phyloP scores from a whole-genome alignment of 2,797 vertebrate genomes.

The Tenualosa ilisha region DNA sequence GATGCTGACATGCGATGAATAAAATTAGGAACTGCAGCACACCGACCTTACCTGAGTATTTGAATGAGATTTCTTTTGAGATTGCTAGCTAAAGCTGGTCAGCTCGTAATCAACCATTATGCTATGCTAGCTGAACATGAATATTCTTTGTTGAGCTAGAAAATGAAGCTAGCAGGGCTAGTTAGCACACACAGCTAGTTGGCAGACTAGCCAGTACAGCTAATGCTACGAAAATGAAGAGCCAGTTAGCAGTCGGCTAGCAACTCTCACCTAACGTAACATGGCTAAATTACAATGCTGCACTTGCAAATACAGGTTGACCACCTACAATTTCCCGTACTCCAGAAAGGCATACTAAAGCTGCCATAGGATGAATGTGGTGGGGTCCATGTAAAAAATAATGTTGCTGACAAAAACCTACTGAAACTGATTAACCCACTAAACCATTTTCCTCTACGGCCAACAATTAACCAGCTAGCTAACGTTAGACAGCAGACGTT shows the following conservation, averaged over 20 bases:
- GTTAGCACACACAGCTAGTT: constrained; percentile 18
- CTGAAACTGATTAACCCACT: constrained; percentile 14
- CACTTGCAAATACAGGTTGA: background rate
- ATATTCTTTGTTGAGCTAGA: constrained; percentile 4
- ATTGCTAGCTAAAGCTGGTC: background rate
- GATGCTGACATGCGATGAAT: constrained; percentile 8
- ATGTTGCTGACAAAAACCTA: background rate
- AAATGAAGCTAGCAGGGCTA: background rate
- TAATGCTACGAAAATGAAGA: background rate
- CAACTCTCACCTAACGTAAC: constrained; percentile 1
- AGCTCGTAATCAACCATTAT: background rate
- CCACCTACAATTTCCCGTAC: background rate
- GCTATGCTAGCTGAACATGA: constrained; percentile 13
- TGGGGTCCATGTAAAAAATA: background rate
- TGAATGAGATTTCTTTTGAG: constrained; percentile 2
- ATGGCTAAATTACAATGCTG: constrained; percentile 17
- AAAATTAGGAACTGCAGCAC: constrained; percentile 1
- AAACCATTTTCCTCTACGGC: constrained; percentile 20
- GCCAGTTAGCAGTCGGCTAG: constrained; percentile 11
- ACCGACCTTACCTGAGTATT: background rate
- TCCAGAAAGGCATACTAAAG: background rate
- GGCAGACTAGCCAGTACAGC: background rate
- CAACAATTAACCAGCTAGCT: constrained; percentile 28
- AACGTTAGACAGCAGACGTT: background rate
- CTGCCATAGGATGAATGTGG: background rate